phyloP scores from a whole-genome alignment of 2,888 invertebrate species.

The Luperina nickerlii region DNA sequence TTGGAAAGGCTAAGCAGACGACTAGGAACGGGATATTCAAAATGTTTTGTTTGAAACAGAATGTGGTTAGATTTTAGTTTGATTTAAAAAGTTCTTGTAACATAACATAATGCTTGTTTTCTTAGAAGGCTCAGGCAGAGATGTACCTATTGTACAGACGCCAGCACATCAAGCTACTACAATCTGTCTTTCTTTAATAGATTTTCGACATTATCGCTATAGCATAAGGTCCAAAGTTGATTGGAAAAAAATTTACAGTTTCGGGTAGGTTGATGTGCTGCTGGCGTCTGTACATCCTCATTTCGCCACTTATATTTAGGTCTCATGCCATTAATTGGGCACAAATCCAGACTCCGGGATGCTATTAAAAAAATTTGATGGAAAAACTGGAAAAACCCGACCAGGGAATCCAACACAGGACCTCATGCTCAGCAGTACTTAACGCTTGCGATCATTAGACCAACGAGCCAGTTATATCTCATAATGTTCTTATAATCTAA shows the following conservation, averaged over 20 bases:
- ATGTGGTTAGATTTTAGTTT: too few species aligned
- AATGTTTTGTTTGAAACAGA: conserved; percentile 8
- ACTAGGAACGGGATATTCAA: conserved; percentile 15
- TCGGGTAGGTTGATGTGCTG: too few species aligned
- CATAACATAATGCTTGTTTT: neutral
- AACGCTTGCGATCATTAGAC: neutral
- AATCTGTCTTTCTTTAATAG: too few species aligned
- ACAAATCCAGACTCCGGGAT: too few species aligned
- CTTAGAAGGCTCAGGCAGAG: neutral
- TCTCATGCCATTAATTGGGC: neutral
- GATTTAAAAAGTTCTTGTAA: neutral
- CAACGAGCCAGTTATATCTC: neutral
- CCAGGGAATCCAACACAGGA: neutral
- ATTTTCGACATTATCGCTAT: too few species aligned
- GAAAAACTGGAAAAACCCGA: neutral
- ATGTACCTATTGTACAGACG: neutral
- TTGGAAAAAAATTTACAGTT: too few species aligned
- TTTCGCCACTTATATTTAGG: neutral
- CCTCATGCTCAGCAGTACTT: neutral
- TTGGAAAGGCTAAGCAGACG: too few species aligned
- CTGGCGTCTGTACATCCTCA: too few species aligned
- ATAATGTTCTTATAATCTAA: neutral
- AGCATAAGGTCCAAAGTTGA: too few species aligned
- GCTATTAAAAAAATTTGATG: too few species aligned
- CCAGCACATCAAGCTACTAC: too few species aligned